Conservation (phyloP, 2,113 vertebrate species). For the Sisor rabdophorus region DNA sequence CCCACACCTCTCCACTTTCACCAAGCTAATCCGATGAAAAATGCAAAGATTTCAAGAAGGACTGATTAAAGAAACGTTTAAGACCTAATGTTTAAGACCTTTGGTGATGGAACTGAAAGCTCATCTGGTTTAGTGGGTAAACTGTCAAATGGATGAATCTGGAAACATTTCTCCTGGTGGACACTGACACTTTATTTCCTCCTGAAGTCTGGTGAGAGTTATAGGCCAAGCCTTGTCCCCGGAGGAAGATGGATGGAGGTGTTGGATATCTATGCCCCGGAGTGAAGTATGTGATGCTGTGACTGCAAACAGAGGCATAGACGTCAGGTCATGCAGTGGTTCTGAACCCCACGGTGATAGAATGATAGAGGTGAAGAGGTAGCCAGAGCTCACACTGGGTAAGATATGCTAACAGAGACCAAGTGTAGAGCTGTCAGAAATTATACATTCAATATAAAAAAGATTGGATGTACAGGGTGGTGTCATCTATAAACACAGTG, state of each 20-base stretch:
- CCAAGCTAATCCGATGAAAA: slow-evolving; percentile 50
- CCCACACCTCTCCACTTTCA: slow-evolving; percentile 45
- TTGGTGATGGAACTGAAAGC: slow-evolving; percentile 13
- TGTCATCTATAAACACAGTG: not conserved
- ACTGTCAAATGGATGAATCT: slow-evolving; percentile 24
- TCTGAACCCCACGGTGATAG: slow-evolving; percentile 21
- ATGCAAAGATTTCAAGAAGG: slow-evolving; percentile 44
- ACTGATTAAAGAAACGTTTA: slow-evolving; percentile 44
- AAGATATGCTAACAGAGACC: slow-evolving; percentile 17
- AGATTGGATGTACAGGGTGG: not conserved
- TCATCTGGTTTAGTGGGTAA: slow-evolving; percentile 22
- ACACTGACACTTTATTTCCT: slow-evolving; percentile 46
- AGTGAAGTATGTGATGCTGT: slow-evolving; percentile 34
- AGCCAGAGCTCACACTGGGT: not conserved
- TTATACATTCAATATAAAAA: not conserved
- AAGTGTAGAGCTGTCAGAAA: not conserved
- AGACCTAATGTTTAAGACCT: slow-evolving; percentile 9
- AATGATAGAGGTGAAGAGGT: slow-evolving; percentile 3
- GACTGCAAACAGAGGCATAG: slow-evolving; percentile 34
- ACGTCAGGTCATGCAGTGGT: slow-evolving; percentile 32
- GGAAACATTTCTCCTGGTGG: slow-evolving; percentile 38
- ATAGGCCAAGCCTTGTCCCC: slow-evolving; percentile 30
- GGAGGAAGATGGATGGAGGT: slow-evolving; percentile 44
- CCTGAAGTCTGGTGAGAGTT: slow-evolving; percentile 41
- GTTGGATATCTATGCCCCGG: slow-evolving; percentile 28